Evolutionary conservation across 2,113 vertebrate genomes (phyloP), one percentile per base, ranked within the genome.

Genomic region (Cynoglossus semilaevis): DNA sequence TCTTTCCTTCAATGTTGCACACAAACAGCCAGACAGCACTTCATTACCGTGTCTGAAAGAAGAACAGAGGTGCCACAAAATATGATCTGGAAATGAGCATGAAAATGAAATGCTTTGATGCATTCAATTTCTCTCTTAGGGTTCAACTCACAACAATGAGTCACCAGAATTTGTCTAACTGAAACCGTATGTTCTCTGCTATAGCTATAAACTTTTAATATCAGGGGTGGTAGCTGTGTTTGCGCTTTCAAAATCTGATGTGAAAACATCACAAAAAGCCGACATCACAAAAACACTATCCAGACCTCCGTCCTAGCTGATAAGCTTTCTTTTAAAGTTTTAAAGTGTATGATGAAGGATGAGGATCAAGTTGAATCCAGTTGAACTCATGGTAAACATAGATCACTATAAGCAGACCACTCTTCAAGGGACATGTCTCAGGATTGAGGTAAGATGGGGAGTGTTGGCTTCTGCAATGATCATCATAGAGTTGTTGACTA

Each of bases 61-160:
- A 51, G 56, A 81, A 72, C 85, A 85, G 74, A 77, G 84, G 73
- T 79, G 53, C 38, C 38, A 69, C 67, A 76, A 76, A 82, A 76
- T 74, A 16, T 57, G 57, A 63, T 66, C 44, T 77, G 68, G 63
- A 76, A 72, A 53, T 19, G n/a, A 40, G 76, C 58, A 70, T 63
- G 46, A 67, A 58, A 38, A 13, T 66, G 44, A 13, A 65, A 56
- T 56, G 52, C 63, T 80, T 80, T 67, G 70, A 78, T 54, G 72
- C 48, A 76, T 69, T 67, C 58, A 11, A 67, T 76, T 77, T 74
- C 45, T 57, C 47, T 67, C 64, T 71, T 67, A 50, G 68, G 50
- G 63, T 63, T 53, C 22, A 72, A 22, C 52, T 47, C 11, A 51
- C 22, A 51, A 9, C 13, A 19, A 46, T 45, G 51, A 69, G 56